Percentiles rank a stretch among this genome's conserved stretches.
phyloP scores from a whole-genome alignment of 2,113 vertebrate genomes.

The Campylomormyrus numenius region DNA sequence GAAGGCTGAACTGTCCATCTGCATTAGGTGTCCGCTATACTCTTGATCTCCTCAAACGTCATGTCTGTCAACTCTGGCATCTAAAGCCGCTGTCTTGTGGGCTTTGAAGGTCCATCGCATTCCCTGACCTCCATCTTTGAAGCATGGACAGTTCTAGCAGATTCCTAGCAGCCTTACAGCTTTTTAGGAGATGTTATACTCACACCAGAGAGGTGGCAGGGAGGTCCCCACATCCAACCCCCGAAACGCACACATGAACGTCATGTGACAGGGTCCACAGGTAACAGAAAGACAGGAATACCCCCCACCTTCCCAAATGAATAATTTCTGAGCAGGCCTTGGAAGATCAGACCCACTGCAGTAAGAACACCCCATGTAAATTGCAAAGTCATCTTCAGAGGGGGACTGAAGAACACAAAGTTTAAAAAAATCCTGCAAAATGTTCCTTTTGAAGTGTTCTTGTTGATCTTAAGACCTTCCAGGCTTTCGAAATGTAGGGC shows the following conservation, averaged over 20 bases:
- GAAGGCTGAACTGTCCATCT: neutral
- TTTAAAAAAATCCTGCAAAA: neutral
- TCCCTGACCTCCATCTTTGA: slow-evolving; percentile 39
- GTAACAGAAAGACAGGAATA: neutral
- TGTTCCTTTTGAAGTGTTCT: neutral
- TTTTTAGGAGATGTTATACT: slow-evolving; percentile 39
- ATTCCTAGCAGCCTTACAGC: slow-evolving; percentile 56
- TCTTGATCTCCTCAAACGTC: neutral
- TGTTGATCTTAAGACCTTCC: neutral
- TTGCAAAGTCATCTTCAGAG: neutral
- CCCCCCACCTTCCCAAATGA: neutral
- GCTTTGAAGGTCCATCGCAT: neutral
- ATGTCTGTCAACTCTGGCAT: neutral
- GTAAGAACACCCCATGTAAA: neutral
- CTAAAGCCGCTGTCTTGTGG: neutral
- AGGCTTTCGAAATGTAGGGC: neutral
- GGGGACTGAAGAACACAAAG: neutral
- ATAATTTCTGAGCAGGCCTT: neutral
- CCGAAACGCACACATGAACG: neutral
- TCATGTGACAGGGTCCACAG: neutral
- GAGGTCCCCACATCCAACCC: no score
- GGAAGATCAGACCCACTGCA: neutral
- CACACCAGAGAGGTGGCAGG: slow-evolving; percentile 36
- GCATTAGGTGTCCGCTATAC: neutral
- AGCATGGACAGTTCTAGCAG: slow-evolving; percentile 63